phyloP scores from a whole-genome alignment of 2,888 invertebrate species.

The Nemotelus nigrinus region DNA sequence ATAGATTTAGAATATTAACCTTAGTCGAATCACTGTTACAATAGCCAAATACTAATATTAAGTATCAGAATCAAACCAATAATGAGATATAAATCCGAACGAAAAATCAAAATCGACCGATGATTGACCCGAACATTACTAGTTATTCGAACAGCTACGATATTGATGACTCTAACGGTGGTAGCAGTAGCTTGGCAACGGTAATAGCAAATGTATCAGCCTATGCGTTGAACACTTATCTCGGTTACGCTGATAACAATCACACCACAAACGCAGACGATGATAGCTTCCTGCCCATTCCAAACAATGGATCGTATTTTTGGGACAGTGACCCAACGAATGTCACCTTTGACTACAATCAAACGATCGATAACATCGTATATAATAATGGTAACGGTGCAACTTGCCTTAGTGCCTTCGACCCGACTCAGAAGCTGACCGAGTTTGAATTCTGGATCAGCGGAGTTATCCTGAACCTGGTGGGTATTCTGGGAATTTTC shows the following conservation, averaged over 20 bases:
- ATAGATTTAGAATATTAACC: no score
- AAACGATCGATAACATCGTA: neutral
- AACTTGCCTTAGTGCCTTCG: conserved; percentile 53
- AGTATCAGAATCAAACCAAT: neutral
- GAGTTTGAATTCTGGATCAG: conserved; percentile 83
- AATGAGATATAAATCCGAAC: conserved; percentile 36
- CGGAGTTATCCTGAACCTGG: conserved; percentile 81
- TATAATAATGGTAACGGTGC: conserved; percentile 15
- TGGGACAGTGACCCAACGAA: neutral
- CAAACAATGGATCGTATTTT: conserved; percentile 22
- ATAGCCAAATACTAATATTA: no score
- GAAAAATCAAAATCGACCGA: conserved; percentile 50
- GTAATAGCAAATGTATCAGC: conserved; percentile 4
- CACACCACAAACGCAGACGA: neutral
- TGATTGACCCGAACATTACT: conserved; percentile 49
- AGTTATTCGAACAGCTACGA: conserved; percentile 43
- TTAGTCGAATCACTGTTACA: no score
- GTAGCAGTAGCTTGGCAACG: conserved; percentile 22
- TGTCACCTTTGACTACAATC: conserved; percentile 21
- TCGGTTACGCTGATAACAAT: conserved; percentile 10
- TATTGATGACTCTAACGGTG: conserved; percentile 23
- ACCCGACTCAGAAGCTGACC: conserved; percentile 59
- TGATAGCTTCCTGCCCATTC: neutral
- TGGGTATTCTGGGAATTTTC: conserved; percentile 84
- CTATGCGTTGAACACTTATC: neutral